Base-by-base conservation (phyloP, 2,888 invertebrate genomes). In the Scrobipalpa atriplicella region DNA sequence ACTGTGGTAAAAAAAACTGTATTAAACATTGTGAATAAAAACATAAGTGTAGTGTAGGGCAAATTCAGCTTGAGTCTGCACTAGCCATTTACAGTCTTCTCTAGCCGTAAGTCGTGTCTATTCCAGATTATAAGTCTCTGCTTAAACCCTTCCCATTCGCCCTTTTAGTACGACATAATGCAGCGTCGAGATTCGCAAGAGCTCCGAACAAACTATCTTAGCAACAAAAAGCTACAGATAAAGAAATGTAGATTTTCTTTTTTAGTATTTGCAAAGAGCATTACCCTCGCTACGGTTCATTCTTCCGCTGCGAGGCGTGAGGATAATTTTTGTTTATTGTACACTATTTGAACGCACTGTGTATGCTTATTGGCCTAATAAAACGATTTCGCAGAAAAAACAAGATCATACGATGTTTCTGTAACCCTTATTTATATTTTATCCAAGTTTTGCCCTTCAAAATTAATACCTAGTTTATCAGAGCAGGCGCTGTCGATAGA, bases 141-240 rank as follows among this genome's bases (percentile, higher is more conserved):
- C 2, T 29, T 29, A 5, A 29, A 36, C 61, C 39, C 36, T 3
- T 61, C n/a, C 61, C 61, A 61, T 39, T 39, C 61, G 61, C 61
- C 39, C 39, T 61, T 52, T 61, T 36, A 61, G 39, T 11, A 61
- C 39, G 5, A 39, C 61, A 61, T 61, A 58, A 58, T 61, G 61
- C 41, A 61, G 18, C 41, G 13, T 8, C 38, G 58, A n/a, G 38
- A n/a, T 38, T 29, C 38, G 58, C 10, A 58, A 38, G 58, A 62
- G 47, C 29, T 9, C 47, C 21, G 8, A 62, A 62, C 29, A 43
- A 29, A 43, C 21, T 62, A 47, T 41, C 39, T 41, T 41, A 13
- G 21, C 38, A 19, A 61, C 39, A 39, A 9, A 58, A 36, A 58
- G 3, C 13, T 29, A 62, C 47, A 62, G 62, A 58, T 58, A 58